Percentiles rank a stretch among this genome's conserved stretches.
Evolutionary conservation across 2,113 vertebrate species (phyloP).

Genomic region (Ophiodon elongatus): DNA sequence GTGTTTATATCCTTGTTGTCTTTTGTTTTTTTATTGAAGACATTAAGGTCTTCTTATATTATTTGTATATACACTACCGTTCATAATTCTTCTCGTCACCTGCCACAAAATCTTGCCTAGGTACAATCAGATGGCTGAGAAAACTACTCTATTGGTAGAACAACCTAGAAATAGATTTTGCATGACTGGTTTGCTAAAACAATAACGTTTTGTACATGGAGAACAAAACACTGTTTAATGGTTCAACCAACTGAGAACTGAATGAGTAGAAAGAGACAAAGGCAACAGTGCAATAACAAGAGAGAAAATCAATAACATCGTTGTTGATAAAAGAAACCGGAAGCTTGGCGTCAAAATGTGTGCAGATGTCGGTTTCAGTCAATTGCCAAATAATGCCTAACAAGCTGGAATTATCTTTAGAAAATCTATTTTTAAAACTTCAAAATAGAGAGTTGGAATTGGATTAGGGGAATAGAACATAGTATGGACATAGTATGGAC

Average conservation of each 20-base stretch:
- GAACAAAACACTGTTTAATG: not conserved
- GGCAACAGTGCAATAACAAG: not conserved
- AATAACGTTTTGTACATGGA: not conserved
- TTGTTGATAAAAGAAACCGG: not conserved
- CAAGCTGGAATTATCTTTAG: not conserved
- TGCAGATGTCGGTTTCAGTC: not conserved
- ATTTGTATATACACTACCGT: not conserved
- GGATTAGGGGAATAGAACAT: not conserved
- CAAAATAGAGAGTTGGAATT: not conserved
- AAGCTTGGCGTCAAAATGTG: not conserved
- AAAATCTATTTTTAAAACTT: not conserved
- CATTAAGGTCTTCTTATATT: not conserved
- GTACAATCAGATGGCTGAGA: not conserved
- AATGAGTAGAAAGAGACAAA: slow-evolving; percentile 2
- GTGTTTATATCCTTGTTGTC: not conserved
- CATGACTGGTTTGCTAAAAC: not conserved
- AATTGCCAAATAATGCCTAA: not conserved
- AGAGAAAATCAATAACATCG: not conserved
- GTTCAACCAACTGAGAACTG: not conserved
- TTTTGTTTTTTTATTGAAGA: not conserved
- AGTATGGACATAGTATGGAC: not conserved
- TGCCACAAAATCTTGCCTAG: not conserved
- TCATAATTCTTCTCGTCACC: not conserved
- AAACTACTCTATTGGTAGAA: not conserved
- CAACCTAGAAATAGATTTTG: not conserved